Base-by-base conservation (phyloP, 2,888 invertebrate genomes). In the Celastrina argiolus region DNA sequence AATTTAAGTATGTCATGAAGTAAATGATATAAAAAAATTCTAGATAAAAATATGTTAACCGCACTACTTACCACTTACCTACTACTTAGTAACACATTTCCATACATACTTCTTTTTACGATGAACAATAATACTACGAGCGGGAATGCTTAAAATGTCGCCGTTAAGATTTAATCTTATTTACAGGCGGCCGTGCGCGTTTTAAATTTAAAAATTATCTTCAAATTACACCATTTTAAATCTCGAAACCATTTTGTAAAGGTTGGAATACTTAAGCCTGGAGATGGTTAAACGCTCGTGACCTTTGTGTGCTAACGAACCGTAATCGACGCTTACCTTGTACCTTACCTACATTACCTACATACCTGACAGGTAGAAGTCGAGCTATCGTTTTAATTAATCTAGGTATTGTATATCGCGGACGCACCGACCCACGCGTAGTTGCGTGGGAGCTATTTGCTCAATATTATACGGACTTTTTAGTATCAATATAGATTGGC, bases 181-280 rank as follows among this genome's bases (percentile, higher is more conserved):
- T 39, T 39, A 39, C 39, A 22, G 36, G 36, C 61, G 34, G 16
- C 58, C 2, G 18, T 31, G 34, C 58, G 10, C 16, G 61, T 61
- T 61, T 22, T 56, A 18, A 39, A 61, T 61, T 58, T 58, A 61
- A 61, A 61, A 61, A 61, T 22, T 61, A 39, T 61, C 61, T 61
- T 39, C 14, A 61, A 61, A 61, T 39, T 36, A 39, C 34, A 59
- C 16, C 36, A 61, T 22, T 61, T 61, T 61, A 61, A 61, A 61
- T 61, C 61, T 61, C 36, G 22, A 61, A 61, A 18, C 61, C 36
- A 12, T 61, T 39, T 36, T 14, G 36, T 18, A 61, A 61, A 61
- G 61, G 61, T 61, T 36, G 36, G 39, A 61, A 39, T 39, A 61
- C 61, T 61, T 61, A 61, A 39, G 14, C 14, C 39, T 39, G 36